These are phyloP conservation scores for Himalopsyche anomala DNA, from an alignment of 2,888 invertebrate genomes.

Conservation along the genomic window DNA sequence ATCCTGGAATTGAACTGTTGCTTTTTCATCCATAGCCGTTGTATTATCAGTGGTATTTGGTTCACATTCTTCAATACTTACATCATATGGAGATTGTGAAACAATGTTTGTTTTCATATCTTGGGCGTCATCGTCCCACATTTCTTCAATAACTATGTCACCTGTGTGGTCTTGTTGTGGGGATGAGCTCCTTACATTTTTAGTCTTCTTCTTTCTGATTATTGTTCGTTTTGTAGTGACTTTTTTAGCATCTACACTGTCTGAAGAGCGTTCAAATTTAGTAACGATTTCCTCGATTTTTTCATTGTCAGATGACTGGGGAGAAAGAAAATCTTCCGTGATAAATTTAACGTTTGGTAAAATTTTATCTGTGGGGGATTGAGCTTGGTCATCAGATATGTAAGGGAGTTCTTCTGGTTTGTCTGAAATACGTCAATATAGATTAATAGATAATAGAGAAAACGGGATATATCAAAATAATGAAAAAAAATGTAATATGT, in stretches of 20 bases:
- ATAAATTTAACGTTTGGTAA: constrained; percentile 4
- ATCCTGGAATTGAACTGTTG: constrained; percentile 68
- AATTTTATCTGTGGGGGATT: constrained; percentile 29
- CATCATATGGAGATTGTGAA: constrained; percentile 66
- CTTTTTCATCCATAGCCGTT: constrained; percentile 69
- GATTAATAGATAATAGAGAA: not conserved
- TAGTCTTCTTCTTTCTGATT: constrained; percentile 71
- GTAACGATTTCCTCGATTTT: constrained; percentile 80
- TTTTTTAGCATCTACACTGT: constrained; percentile 75
- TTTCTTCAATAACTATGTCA: constrained; percentile 77
- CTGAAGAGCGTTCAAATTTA: constrained; percentile 76
- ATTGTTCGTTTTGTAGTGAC: constrained; percentile 78
- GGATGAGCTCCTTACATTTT: constrained; percentile 64
- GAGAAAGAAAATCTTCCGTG: constrained; percentile 66
- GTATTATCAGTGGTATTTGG: constrained; percentile 67
- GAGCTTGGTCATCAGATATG: constrained; percentile 7
- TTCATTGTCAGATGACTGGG: constrained; percentile 74
- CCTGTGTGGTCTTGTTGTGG: constrained; percentile 68
- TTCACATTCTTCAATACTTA: constrained; percentile 73
- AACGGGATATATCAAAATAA: constrained; percentile 33
- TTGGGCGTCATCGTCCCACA: constrained; percentile 72
- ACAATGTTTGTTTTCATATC: constrained; percentile 63
- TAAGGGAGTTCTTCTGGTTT: constrained; percentile 53
- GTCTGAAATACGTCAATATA: constrained; percentile 58
- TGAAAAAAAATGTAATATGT: constrained; percentile 6